A percentile compares a stretch with the other conserved stretches of the same genome.
Conservation (phyloP, 2,113 vertebrate genomes). For the Hoplias malabaricus region DNA sequence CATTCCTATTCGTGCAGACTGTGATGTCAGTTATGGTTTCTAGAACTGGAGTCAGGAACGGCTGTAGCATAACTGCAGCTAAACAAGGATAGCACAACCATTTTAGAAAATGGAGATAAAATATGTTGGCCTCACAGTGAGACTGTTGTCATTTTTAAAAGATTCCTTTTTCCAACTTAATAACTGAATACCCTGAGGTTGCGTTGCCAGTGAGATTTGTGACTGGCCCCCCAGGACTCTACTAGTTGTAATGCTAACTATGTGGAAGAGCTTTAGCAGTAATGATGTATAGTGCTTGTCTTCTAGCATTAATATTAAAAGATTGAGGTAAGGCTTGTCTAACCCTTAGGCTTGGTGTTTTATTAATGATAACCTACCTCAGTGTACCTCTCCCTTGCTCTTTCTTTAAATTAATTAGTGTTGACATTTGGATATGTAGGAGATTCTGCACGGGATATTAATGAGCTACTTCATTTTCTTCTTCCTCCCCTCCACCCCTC, state of each 20-base stretch:
- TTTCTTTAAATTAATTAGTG: constrained; percentile 68
- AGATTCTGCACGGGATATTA: constrained; percentile 7
- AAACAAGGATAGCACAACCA: too few relatives aligned
- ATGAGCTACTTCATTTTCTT: not conserved
- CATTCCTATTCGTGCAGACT: too few relatives aligned
- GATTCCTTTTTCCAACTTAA: too few relatives aligned
- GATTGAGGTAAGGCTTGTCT: constrained; percentile 19
- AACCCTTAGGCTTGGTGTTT: constrained; percentile 23
- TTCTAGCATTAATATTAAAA: not conserved
- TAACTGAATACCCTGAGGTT: too few relatives aligned
- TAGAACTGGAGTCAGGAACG: too few relatives aligned
- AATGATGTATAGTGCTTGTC: not conserved
- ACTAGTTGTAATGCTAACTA: not conserved
- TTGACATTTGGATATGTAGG: constrained; percentile 74
- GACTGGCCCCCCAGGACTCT: too few relatives aligned
- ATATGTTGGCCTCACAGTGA: too few relatives aligned
- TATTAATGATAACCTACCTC: constrained; percentile 30
- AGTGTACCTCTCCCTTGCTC: not conserved
- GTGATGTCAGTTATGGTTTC: too few relatives aligned
- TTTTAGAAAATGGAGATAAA: too few relatives aligned
- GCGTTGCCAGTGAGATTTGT: not conserved
- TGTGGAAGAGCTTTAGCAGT: not conserved
- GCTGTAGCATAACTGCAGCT: too few relatives aligned
- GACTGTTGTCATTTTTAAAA: too few relatives aligned
- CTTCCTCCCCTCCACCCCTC: not conserved